phyloP scores from a whole-genome alignment of 2,888 invertebrate genomes.

The Nephrocerus scutellatus region DNA sequence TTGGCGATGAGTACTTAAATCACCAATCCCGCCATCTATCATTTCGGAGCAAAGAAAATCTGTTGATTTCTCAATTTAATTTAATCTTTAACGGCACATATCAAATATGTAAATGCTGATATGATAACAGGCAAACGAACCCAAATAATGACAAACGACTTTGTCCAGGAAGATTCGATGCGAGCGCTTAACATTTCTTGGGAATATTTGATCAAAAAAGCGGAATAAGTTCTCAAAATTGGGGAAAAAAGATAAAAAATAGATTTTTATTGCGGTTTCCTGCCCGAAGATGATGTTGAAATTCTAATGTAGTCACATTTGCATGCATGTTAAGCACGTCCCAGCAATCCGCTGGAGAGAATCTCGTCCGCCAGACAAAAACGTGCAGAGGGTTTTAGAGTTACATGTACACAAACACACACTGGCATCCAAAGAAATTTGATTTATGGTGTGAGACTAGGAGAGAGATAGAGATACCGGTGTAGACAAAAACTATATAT shows the following conservation, averaged over 20 bases:
- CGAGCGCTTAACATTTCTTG: too few relatives aligned
- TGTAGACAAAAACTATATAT: too few relatives aligned
- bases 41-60: too few relatives aligned
- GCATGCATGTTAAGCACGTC: slow-evolving; percentile 21
- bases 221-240: too few relatives aligned
- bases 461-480: too few relatives aligned
- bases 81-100: too few relatives aligned
- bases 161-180: too few relatives aligned
- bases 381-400: slow-evolving; percentile 4
- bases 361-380: neutral
- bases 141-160: slow-evolving; percentile 46
- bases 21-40: too few relatives aligned
- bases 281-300: slow-evolving; percentile 34
- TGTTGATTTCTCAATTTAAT: too few relatives aligned
- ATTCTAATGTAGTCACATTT: slow-evolving; percentile 37
- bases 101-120: too few relatives aligned
- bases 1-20: too few relatives aligned
- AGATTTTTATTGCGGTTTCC: slow-evolving; percentile 33
- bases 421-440: slow-evolving; percentile 1
- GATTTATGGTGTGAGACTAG: slow-evolving; percentile 21
- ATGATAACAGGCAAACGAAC: too few relatives aligned
- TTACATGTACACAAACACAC: slow-evolving; percentile 3
- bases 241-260: slow-evolving; percentile 32
- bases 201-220: slow-evolving; percentile 16
- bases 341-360: slow-evolving; percentile 5